Evolutionary conservation across 2,888 invertebrate genomes (phyloP).

Genomic region (Rapana venosa): DNA sequence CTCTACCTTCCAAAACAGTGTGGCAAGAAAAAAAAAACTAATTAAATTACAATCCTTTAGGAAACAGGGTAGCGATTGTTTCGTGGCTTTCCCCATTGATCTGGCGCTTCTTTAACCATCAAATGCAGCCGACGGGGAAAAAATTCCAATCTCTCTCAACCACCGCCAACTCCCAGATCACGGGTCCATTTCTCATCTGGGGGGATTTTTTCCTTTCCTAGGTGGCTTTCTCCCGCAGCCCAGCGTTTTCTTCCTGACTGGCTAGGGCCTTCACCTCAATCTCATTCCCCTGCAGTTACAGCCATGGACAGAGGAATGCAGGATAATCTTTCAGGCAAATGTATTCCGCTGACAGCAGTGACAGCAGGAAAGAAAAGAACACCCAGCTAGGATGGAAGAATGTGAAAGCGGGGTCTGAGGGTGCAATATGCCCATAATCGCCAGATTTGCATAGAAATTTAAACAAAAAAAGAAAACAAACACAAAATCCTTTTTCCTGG

Average conservation of each 20-base stretch:
- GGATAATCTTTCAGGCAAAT: not conserved
- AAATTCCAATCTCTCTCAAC: constrained; percentile 21
- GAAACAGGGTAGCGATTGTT: constrained; percentile 30
- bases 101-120: constrained; percentile 4
- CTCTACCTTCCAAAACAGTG: not conserved
- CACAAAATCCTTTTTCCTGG: too few species aligned
- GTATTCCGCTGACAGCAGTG: not conserved
- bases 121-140: not conserved
- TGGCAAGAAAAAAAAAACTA: constrained; percentile 29
- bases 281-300: not conserved
- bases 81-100: constrained; percentile 41
- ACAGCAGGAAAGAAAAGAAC: not conserved
- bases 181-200: not conserved
- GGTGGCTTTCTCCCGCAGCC: not conserved
- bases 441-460: too few species aligned
- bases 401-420: too few species aligned
- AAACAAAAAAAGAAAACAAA: too few species aligned
- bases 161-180: not conserved
- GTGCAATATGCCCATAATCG: too few species aligned
- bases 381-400: not conserved
- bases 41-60: constrained; percentile 43
- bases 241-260: not conserved
- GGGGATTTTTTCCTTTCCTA: not conserved
- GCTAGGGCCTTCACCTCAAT: not conserved
- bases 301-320: not conserved